Evolutionary conservation across 2,113 vertebrate species (phyloP), one percentile per base, ranked within the genome.

Genomic region (Cephalopholis sonnerati): DNA sequence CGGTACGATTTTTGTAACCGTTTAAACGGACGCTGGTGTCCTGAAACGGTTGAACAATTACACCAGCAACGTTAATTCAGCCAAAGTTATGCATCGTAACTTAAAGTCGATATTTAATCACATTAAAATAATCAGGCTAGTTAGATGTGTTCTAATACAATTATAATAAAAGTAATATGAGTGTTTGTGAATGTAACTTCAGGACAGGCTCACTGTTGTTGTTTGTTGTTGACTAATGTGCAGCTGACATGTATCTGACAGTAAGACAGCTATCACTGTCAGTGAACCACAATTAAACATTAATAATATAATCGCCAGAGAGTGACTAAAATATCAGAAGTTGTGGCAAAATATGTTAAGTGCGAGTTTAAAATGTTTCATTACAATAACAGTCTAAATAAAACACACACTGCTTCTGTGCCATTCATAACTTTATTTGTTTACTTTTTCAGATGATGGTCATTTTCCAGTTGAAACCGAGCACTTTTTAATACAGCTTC

Each of bases 391-490:
- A 27, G n/a, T 36, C n/a, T 12, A 12, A 68, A 53, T 46, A 5
- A 81, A 84, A 27, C n/a, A 1, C 1, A 48, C 2, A 0, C 61
- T 18, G 10, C 39, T 57, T 54, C 0, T 59, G 20, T 66, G 29
- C 58, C 1, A 61, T 51, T 5, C 6, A 11, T n/a, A 27, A 64
- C 55, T 51, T 44, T 4, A 20, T 39, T 0, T 63, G 5, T 65
- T 81, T 13, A 59, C 25, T 44, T 65, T 46, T 25, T 39, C 29
- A 64, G 10, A 29, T 9, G 24, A 74, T 55, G 5, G 39, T 55
- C 12, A 58, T 15, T 69, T 8, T 75, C 70, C 22, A 7, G 10
- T 54, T 50, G 17, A 46, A 83, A 85, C 57, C 29, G 27, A 77
- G 55, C 61, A 48, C 36, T 81, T 71, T 75, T 61, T 20, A 18